These are phyloP conservation scores for Yasuhikotakia modesta DNA, from an alignment of 2,797 vertebrate species.

Conservation along the genomic window DNA sequence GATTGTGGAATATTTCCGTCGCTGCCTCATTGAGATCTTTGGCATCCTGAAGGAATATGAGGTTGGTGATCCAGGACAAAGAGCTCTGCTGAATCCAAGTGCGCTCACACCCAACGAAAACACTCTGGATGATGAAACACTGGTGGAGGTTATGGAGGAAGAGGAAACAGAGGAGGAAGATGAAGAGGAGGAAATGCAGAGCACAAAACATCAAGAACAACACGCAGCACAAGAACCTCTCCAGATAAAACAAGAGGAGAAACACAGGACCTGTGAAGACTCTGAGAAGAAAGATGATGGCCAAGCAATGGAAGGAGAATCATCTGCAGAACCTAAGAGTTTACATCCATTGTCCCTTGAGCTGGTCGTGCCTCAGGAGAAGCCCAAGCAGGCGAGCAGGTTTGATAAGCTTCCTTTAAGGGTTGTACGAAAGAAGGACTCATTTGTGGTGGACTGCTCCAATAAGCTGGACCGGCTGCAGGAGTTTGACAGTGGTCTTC, in stretches of 20 bases:
- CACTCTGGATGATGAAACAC: conserved; percentile 75
- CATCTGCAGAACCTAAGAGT: conserved; percentile 73
- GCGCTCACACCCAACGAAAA: conserved; percentile 81
- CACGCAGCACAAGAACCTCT: conserved; percentile 65
- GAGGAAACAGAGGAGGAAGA: conserved; percentile 80
- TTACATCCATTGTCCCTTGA: conserved; percentile 63
- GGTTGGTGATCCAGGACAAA: conserved; percentile 94
- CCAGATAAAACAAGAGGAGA: conserved; percentile 76
- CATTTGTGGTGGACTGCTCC: conserved; percentile 86
- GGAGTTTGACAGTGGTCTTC: conserved; percentile 94
- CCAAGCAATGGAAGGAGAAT: conserved; percentile 72
- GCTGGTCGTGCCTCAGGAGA: conserved; percentile 76
- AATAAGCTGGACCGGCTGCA: conserved; percentile 87
- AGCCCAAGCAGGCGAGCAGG: conserved; percentile 89
- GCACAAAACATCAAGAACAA: conserved; percentile 67
- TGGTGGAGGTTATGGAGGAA: conserved; percentile 74
- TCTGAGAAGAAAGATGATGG: conserved; percentile 67
- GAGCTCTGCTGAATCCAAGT: conserved; percentile 89
- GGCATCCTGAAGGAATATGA: conserved; percentile 98
- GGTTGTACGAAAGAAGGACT: conserved; percentile 91
- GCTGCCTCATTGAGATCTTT: conserved; percentile 98
- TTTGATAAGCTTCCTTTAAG: conserved; percentile 97
- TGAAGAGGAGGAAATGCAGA: conserved; percentile 74
- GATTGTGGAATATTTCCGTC: conserved; percentile 96
- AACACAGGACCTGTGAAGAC: conserved; percentile 57